A percentile compares a stretch with the other conserved stretches of the same genome.
phyloP scores from a whole-genome alignment of 2,888 invertebrate genomes.

The Drosophila subquinaria region DNA sequence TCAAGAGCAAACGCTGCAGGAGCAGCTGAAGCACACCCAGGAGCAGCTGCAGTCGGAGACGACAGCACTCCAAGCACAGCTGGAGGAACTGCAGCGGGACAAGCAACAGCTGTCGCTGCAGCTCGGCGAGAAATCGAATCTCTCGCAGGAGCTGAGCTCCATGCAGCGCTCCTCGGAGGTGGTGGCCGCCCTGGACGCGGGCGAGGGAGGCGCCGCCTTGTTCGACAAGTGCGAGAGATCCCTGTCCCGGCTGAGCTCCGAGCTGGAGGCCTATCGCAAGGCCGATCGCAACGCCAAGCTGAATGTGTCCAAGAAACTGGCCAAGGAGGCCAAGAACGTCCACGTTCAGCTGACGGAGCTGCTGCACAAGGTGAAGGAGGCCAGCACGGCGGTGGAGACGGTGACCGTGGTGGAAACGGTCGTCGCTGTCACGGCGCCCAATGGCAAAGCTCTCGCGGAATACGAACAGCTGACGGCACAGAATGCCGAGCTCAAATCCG shows the following conservation, averaged over 20 bases:
- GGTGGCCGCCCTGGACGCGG: conserved; percentile 74
- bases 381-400: conserved; percentile 81
- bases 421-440: conserved; percentile 82
- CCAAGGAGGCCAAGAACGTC: conserved; percentile 84
- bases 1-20: conserved; percentile 19
- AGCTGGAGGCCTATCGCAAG: conserved; percentile 84
- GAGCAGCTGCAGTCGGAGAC: conserved; percentile 21
- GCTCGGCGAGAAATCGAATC: conserved; percentile 72
- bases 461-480: conserved; percentile 83
- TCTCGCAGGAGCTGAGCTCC: conserved; percentile 81
- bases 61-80: conserved; percentile 83
- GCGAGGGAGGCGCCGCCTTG: conserved; percentile 66
- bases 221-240: conserved; percentile 83
- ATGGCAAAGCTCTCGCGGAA: conserved; percentile 83
- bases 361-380: conserved; percentile 81
- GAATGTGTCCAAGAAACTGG: conserved; percentile 84
- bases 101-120: conserved; percentile 82
- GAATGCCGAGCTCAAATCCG: conserved; percentile 77
- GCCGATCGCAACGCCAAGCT: conserved; percentile 84
- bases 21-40: conserved; percentile 21
- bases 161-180: conserved; percentile 83
- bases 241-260: conserved; percentile 81
- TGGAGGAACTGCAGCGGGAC: conserved; percentile 85
- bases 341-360: conserved; percentile 82
- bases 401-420: conserved; percentile 81